phyloP scores from a whole-genome alignment of 2,797 vertebrate genomes.

The Sebastes diaconus region DNA sequence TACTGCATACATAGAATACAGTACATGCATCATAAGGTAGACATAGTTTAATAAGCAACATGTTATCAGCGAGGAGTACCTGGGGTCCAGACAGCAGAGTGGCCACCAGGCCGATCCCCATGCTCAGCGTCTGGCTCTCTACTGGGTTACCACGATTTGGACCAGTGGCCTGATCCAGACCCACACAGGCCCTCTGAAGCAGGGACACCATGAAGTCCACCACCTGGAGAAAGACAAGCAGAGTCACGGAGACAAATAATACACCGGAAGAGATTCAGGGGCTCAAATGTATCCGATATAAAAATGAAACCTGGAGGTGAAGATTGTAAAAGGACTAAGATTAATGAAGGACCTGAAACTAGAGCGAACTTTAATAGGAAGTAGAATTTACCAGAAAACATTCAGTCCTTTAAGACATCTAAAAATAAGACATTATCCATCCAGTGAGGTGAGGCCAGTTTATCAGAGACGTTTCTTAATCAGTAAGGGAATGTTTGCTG shows the following conservation, averaged over 20 bases:
- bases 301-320: neutral
- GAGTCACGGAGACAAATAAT: neutral
- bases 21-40: neutral
- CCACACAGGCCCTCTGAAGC: slow-evolving; percentile 86
- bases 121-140: slow-evolving; percentile 89
- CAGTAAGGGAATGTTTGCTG: slow-evolving; percentile 5
- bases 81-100: slow-evolving; percentile 88
- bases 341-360: neutral
- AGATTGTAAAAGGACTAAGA: neutral
- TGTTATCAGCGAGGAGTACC: slow-evolving; percentile 73
- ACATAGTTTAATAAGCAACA: neutral
- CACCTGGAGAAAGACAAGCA: slow-evolving; percentile 78
- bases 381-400: neutral
- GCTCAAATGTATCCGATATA: neutral
- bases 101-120: slow-evolving; percentile 93
- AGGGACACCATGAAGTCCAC: slow-evolving; percentile 87
- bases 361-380: neutral
- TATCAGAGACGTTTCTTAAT: slow-evolving; percentile 18
- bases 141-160: slow-evolving; percentile 57
- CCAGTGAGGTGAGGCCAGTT: neutral
- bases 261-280: neutral
- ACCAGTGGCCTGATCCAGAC: slow-evolving; percentile 50
- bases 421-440: slow-evolving; percentile 35
- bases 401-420: slow-evolving; percentile 5
- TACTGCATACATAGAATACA: too few species aligned